Evolutionary conservation across 1,140 invertebrate species (phyloP), one percentile per base, ranked within the genome.

Genomic region (Calycopis cecrops): DNA sequence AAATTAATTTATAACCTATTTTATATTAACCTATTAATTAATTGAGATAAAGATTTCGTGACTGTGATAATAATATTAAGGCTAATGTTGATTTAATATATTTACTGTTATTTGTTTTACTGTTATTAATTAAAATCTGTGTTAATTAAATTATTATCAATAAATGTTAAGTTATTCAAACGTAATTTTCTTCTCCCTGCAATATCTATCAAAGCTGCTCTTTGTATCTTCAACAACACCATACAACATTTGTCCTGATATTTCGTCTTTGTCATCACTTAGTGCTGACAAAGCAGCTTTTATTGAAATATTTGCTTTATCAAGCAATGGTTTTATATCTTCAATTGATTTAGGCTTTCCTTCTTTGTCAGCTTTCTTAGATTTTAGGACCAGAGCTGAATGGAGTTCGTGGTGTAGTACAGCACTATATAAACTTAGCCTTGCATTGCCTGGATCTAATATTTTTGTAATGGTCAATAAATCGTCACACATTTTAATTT

Each of bases 381-480:
- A 77, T 53, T 89, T 85, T 56, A 90, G 82, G 62, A 91, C 62
- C 68, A 92, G 65, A 12, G 90, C 90, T 66, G 92, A 76, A 55
- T 90, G 75, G 3, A 94, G 80, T 79, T 95, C 94, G 52, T 93
- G 90, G 35, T 92, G 86, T 33, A 94, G 83, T 16, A 94, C 92
- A n/a, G 91, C 91, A 1, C 90, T 89, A 65, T 95, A 95, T 34
- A 95, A 86, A 49, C 90, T 89, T 1, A 95, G 78, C 61, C 94
- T 90, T 2, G 91, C 88, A 55, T 91, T 91, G 35, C 91, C 88
- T 2, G 93, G 93, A 85, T 95, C 94, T 28, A 95, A 74, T 16
- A 85, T 90, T 40, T 77, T 85, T 0, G 92, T 93, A 1, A 92
- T 89, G 6, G 87, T 76, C 51, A 94, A 83, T 0, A 95, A 79